Percentiles rank a stretch among this genome's conserved stretches.
Conservation (phyloP, 2,113 vertebrate species). For the Beaufortia kweichowensis region DNA sequence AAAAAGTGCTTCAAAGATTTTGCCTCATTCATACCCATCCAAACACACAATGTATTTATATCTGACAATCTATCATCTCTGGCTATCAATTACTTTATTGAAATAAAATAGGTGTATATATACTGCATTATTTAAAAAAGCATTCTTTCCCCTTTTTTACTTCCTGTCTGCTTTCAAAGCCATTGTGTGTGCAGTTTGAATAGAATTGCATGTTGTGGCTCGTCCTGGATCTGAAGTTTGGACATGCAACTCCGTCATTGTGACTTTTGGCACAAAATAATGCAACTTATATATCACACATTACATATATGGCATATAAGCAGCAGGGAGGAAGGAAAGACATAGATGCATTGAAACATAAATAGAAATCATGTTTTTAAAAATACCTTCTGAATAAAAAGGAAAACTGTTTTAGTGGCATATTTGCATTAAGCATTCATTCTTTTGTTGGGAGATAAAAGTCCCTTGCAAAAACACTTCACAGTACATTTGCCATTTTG, state of each 20-base stretch:
- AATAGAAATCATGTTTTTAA: not conserved
- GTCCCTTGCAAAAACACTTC: constrained; percentile 30
- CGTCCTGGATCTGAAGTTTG: not conserved
- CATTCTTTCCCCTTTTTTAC: not conserved
- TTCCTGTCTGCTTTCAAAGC: not conserved
- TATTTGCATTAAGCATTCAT: constrained; percentile 1
- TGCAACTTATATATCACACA: not conserved
- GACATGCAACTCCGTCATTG: not conserved
- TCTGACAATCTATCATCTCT: too few species aligned
- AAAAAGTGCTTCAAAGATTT: too few species aligned
- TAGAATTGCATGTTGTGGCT: not conserved
- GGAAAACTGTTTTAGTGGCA: not conserved
- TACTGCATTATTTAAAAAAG: not conserved
- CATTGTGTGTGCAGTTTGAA: not conserved
- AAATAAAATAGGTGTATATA: not conserved
- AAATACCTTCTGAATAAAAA: not conserved
- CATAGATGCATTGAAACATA: not conserved
- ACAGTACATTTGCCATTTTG: constrained; percentile 52
- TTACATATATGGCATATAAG: not conserved
- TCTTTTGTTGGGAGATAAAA: constrained; percentile 4
- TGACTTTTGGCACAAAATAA: too few species aligned
- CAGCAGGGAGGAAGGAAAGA: not conserved
- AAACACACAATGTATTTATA: not conserved
- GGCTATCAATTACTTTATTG: constrained; percentile 7
- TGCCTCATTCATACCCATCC: not conserved